phyloP scores from a whole-genome alignment of 2,888 invertebrate species.

The Agrypnus murinus region DNA sequence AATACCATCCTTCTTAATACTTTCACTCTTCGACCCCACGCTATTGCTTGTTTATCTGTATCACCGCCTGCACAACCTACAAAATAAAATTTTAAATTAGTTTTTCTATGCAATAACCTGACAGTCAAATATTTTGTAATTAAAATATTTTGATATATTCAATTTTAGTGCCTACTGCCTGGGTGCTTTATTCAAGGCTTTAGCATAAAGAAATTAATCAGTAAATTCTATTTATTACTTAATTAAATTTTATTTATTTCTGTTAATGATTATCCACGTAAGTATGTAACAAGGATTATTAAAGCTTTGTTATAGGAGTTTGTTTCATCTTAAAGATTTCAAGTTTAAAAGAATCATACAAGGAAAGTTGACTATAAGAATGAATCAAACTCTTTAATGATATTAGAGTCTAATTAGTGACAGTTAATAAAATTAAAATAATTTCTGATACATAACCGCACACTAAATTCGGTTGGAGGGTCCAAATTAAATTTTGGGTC shows the following conservation, averaged over 20 bases:
- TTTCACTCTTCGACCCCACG: constrained; percentile 90
- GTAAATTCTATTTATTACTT: neutral
- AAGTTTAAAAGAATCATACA: neutral
- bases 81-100: constrained; percentile 32
- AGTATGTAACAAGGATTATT: neutral
- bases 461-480: constrained; percentile 30
- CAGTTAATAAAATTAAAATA: constrained; percentile 22
- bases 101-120: too few relatives aligned
- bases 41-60: constrained; percentile 87
- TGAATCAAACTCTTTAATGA: too few relatives aligned
- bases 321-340: neutral
- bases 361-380: neutral
- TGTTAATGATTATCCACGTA: constrained; percentile 4
- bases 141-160: neutral
- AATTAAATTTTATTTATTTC: neutral
- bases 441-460: constrained; percentile 34
- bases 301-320: neutral
- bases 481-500: constrained; percentile 36
- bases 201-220: constrained; percentile 1
- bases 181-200: constrained; percentile 3
- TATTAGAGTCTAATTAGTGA: neutral
- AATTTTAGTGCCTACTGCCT: constrained; percentile 7
- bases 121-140: neutral
- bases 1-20: constrained; percentile 85
- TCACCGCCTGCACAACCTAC: constrained; percentile 83